Evolutionary conservation across 1,140 invertebrate species (phyloP), one percentile per base, ranked within the genome.

Genomic region (Ditylenchus dipsaci): DNA sequence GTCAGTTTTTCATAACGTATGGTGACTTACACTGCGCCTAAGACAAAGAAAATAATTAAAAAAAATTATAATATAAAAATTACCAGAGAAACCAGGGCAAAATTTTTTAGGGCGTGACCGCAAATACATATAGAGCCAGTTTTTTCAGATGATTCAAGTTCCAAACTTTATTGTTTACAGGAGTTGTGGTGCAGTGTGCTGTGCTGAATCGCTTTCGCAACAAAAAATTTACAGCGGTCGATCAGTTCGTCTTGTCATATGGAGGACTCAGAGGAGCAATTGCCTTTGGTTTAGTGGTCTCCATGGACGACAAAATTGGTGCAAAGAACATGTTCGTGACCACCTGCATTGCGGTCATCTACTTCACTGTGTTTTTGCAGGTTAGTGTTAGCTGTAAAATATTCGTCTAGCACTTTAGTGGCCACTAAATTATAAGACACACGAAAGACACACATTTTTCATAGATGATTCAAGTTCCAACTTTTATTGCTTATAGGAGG

Each of bases 281-380:
- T 56, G 75, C 75, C 1, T 76, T 79, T 60, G 75, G 75, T 19
- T 45, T 76, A 5, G 84, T 85, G 7, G 65, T 84, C 5, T 83
- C 86, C 11, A 78, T 87, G 0, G 81, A 86, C n/a, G 27, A 65
- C 21, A 30, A 21, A 15, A 69, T 76, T n/a, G 63, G 78, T n/a
- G 80, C 84, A 59, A 85, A 86, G 68, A 71, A 74, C 11, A 83
- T 86, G 68, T 86, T 87, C 65, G 79, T 86, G 19, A 86, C 86
- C 3, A 81, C 86, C 19, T 86, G 85, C 9, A 84, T 87, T 62
- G 74, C 84, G 15, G 84, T 87, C 23, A 84, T 87, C 49, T 86
- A 84, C 69, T 87, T 87, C 73, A 87, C 86, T 5, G 85, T 86
- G 1, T 86, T 87, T 77, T 65, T 87, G 5, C 85, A 86, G 84